A percentile compares a stretch with the other conserved stretches of the same genome.
phyloP scores from a whole-genome alignment of 1,140 invertebrate species.

The Oryctes rhinoceros region DNA sequence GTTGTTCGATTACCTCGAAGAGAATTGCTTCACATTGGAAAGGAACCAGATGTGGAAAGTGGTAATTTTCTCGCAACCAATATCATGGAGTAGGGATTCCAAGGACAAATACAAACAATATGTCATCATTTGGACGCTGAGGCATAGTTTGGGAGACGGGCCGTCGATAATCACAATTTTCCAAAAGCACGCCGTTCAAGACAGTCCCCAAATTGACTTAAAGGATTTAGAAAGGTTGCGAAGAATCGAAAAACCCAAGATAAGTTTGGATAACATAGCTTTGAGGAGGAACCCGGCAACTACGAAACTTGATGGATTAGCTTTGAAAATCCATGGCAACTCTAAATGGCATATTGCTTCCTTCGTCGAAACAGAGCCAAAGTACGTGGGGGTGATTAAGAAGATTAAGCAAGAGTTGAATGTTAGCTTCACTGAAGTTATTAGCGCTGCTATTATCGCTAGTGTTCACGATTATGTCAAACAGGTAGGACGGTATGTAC shows the following conservation, averaged over 20 bases:
- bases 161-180: slow-evolving; percentile 7
- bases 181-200: not conserved
- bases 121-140: not conserved
- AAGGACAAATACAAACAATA: slow-evolving; percentile 24
- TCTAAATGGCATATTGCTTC: not conserved
- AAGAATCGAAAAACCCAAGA: not conserved
- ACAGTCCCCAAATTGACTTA: not conserved
- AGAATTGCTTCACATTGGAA: not conserved
- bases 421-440: not conserved
- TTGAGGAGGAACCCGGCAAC: not conserved
- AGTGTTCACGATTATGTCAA: slow-evolving; percentile 11
- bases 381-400: not conserved
- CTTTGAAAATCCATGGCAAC: not conserved
- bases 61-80: not conserved
- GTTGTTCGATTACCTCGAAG: slow-evolving; percentile 8
- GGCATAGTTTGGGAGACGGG: slow-evolving; percentile 1
- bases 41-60: slow-evolving; percentile 18
- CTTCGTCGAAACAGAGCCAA: not conserved
- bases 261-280: not conserved
- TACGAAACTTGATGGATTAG: not conserved
- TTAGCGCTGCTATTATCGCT: not conserved
- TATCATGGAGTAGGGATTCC: not conserved
- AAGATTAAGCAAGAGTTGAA: slow-evolving; percentile 5
- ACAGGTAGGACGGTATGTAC: not conserved
- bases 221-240: not conserved